Evolutionary conservation across 1,140 invertebrate species (phyloP), one percentile per base, ranked within the genome.

Genomic region (Archivesica marissinica): DNA sequence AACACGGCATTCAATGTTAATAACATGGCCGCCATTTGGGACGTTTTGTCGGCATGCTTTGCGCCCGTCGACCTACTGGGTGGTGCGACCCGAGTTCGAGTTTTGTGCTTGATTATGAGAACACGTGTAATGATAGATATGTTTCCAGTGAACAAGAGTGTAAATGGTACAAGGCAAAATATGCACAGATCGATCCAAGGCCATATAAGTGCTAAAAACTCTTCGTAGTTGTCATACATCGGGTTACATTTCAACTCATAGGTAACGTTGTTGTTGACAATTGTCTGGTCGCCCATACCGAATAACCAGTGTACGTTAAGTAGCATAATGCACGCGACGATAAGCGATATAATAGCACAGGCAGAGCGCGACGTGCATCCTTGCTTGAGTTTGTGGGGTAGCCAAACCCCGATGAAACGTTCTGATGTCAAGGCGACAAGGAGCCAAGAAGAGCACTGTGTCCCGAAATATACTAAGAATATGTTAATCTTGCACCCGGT

Each of bases 371-470:
- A 20, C 0, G 83, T 89, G 56, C 83, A 90, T 2, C 82, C 50
- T 9, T 11, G 25, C 25, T 75, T 79, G 1, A 79, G 76, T 20
- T 81, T 81, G 25, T 89, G 87, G 0, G 91, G 91, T 44, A 87
- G 66, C 61, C 87, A 89, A 0, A 88, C 88, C 23, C 82, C 86
- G 9, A 89, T 86, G 33, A 88, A 83, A 4, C 91, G 52, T 52
- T 92, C 89, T 17, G 77, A 38, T 6, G 91, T 90, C 59, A 92
- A 88, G 0, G 85, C 72, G 13, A 89, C 89, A 9, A 91, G 59
- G 1, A 88, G 70, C 89, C 90, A 92, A 3, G 88, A 56, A 13
- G 90, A 91, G 23, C 61, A 75, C 28, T 89, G 75, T 13, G 76
- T 35, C 0, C 70, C 20, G 17, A 81, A 61, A 70, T 90, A 90